phyloP scores from a whole-genome alignment of 2,797 vertebrate species.

The Peromyscus melanophrys region DNA sequence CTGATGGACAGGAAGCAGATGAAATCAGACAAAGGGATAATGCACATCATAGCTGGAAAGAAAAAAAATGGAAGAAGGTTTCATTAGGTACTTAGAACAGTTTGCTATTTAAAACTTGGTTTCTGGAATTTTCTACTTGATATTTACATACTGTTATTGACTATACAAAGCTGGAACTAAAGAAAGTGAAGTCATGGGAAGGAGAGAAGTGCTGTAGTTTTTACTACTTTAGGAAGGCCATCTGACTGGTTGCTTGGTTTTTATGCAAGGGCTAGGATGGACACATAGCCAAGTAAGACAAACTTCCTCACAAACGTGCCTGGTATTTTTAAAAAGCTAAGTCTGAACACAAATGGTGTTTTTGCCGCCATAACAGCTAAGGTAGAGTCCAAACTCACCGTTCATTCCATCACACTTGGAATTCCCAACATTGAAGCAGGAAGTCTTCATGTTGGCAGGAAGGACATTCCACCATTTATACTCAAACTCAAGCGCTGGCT shows the following conservation, averaged over 20 bases:
- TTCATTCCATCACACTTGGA: conserved; percentile 98
- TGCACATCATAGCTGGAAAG: neutral
- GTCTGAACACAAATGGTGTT: neutral
- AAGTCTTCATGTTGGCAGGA: conserved; percentile 97
- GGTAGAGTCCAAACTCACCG: conserved; percentile 90
- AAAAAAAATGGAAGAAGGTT: neutral
- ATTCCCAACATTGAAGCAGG: conserved; percentile 98
- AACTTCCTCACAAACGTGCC: neutral
- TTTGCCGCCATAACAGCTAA: neutral
- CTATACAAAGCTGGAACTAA: neutral
- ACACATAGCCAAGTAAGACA: neutral
- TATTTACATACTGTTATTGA: neutral
- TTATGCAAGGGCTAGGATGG: neutral
- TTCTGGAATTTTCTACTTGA: neutral
- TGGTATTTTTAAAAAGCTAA: neutral
- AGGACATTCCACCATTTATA: conserved; percentile 99
- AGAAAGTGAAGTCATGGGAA: neutral
- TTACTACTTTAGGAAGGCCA: neutral
- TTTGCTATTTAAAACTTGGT: neutral
- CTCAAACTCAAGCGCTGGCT: conserved; percentile 95
- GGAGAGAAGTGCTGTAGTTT: neutral
- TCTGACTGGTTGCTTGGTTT: neutral
- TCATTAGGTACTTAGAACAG: neutral
- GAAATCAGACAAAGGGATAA: neutral
- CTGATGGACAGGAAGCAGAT: neutral